A percentile compares a stretch with the other conserved stretches of the same genome.
Conservation (phyloP, 1,140 invertebrate species). For the Drosophila neocordata region DNA sequence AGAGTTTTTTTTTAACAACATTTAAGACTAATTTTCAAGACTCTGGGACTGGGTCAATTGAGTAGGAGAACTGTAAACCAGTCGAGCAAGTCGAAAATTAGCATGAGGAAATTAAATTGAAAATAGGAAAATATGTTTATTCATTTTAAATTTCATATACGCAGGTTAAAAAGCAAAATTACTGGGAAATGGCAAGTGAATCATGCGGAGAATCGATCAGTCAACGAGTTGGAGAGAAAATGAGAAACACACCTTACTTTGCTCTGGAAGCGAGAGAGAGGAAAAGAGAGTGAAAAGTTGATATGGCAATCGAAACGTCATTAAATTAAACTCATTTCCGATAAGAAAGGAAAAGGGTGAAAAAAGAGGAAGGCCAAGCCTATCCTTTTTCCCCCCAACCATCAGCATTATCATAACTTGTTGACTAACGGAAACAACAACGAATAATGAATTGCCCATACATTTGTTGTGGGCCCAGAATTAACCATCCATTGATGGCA, state of each 20-base stretch:
- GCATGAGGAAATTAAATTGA: slow-evolving; percentile 13
- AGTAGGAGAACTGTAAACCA: slow-evolving; percentile 41
- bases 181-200: slow-evolving; percentile 58
- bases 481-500: slow-evolving; percentile 27
- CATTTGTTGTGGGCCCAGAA: slow-evolving; percentile 43
- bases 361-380: slow-evolving; percentile 29
- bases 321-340: slow-evolving; percentile 70
- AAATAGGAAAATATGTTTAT: slow-evolving; percentile 19
- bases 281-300: neutral
- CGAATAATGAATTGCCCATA: slow-evolving; percentile 67
- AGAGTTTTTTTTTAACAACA: slow-evolving; percentile 66
- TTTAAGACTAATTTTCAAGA: slow-evolving; percentile 36
- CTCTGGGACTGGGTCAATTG: slow-evolving; percentile 66
- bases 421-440: slow-evolving; percentile 70
- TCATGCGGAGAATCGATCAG: slow-evolving; percentile 43
- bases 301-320: slow-evolving; percentile 55
- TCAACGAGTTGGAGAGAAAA: slow-evolving; percentile 58
- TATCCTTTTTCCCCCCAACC: slow-evolving; percentile 14
- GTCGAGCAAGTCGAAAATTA: slow-evolving; percentile 37
- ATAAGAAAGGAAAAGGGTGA: slow-evolving; percentile 35
- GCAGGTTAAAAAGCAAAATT: slow-evolving; percentile 38
- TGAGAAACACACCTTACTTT: slow-evolving; percentile 56
- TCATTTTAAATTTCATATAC: slow-evolving; percentile 27
- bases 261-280: neutral
- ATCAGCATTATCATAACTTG: slow-evolving; percentile 24